These are phyloP conservation scores for Chymomyza fuscimana DNA, from an alignment of 2,888 invertebrate species.

Conservation along the genomic window DNA sequence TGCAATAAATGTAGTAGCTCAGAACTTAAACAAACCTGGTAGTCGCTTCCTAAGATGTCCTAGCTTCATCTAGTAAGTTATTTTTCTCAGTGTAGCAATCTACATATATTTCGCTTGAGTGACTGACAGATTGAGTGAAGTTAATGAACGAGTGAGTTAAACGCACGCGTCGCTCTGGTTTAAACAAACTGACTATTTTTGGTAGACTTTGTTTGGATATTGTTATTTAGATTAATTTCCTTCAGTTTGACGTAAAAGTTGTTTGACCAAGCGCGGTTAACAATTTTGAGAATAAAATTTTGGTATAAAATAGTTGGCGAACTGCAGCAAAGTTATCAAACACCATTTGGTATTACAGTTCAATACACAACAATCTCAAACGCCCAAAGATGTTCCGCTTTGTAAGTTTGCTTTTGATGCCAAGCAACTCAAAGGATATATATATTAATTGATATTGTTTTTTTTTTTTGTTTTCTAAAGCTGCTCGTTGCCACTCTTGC, in stretches of 20 bases:
- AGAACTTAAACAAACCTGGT: no score
- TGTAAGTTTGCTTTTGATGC: constrained; percentile 45
- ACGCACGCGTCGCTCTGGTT: constrained; percentile 36
- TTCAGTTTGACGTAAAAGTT: constrained; percentile 48
- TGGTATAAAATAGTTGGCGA: constrained; percentile 54
- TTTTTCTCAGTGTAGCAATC: background rate
- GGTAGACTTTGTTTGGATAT: constrained; percentile 36
- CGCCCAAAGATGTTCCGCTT: constrained; percentile 63
- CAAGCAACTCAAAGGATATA: background rate
- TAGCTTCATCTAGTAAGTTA: background rate
- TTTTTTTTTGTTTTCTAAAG: constrained; percentile 25
- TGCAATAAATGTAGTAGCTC: no score
- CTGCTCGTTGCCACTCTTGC: constrained; percentile 55
- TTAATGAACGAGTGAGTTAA: constrained; percentile 6
- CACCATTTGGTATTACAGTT: constrained; percentile 40
- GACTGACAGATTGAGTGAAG: constrained; percentile 2
- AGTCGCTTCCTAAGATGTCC: no score
- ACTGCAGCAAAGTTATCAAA: constrained; percentile 47
- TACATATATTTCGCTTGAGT: background rate
- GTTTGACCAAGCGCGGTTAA: constrained; percentile 25
- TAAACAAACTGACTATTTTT: constrained; percentile 29
- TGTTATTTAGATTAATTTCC: constrained; percentile 69
- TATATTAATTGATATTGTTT: background rate
- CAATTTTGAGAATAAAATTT: constrained; percentile 36
- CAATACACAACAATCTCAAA: constrained; percentile 26